Evolutionary conservation across 2,888 invertebrate species (phyloP).

Genomic region (Tetragonula carbonaria): DNA sequence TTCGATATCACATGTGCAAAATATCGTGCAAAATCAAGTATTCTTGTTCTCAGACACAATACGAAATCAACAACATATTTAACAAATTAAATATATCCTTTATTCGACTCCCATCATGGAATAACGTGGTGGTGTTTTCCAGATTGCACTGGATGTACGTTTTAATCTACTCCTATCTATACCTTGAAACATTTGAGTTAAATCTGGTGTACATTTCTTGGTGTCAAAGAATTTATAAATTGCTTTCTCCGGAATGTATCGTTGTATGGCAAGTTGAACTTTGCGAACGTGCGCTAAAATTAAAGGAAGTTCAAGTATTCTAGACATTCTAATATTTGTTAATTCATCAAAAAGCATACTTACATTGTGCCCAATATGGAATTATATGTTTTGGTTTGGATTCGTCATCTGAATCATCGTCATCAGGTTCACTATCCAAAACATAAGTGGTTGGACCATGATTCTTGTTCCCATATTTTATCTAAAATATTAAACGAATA

Average conservation of each 20-base stretch:
- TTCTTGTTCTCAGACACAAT: constrained; percentile 11
- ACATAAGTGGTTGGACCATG: constrained; percentile 73
- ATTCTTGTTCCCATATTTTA: constrained; percentile 63
- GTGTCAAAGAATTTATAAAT: constrained; percentile 87
- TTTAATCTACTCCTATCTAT: constrained; percentile 88
- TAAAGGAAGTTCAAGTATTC: not conserved
- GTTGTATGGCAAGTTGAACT: constrained; percentile 84
- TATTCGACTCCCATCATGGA: constrained; percentile 83
- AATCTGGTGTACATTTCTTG: constrained; percentile 86
- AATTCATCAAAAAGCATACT: constrained; percentile 25
- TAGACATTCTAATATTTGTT: not conserved
- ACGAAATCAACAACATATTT: constrained; percentile 42
- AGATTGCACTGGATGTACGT: constrained; percentile 90
- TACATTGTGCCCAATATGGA: constrained; percentile 80
- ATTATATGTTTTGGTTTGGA: constrained; percentile 78
- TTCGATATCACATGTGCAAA: constrained; percentile 29
- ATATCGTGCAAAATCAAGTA: constrained; percentile 2
- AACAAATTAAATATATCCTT: constrained; percentile 12
- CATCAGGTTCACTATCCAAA: constrained; percentile 81
- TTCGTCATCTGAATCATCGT: constrained; percentile 81
- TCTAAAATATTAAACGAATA: constrained; percentile 52
- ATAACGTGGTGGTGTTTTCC: constrained; percentile 89
- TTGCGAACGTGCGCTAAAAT: constrained; percentile 84
- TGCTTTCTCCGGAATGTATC: constrained; percentile 81
- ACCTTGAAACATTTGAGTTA: constrained; percentile 88